Evolutionary conservation across 2,888 invertebrate species (phyloP), one percentile per base, ranked within the genome.

Genomic region (Rugalucina vietnamica): DNA sequence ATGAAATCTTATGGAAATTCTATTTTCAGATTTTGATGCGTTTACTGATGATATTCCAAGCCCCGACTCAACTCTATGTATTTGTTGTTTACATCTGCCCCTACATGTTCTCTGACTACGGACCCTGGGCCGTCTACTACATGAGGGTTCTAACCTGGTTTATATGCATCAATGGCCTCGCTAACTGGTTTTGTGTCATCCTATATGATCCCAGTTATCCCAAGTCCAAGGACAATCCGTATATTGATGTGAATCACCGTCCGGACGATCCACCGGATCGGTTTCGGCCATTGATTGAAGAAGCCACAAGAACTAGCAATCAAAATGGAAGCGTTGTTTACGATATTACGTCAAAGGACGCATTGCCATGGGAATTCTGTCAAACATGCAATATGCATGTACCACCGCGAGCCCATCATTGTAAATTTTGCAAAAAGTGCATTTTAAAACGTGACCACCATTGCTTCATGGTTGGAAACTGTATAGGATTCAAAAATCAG

Each of bases 371-470:
- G 91, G 82, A 87, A 24, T 91, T 81, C 75, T 93, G 93, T 77
- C 76, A 86, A 8, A 71, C 73, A 21, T 93, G 93, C 81, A 65
- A 89, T 34, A 82, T 90, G 81, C 81, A 87, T 49, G 81, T 86
- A 0, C 93, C 93, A 0, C 93, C 93, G 2, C 84, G 93, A 10
- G 79, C 92, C 10, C 91, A 92, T 78, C 93, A 93, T 80, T 93
- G 93, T 76, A 84, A 88, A 14, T 84, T 89, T 8, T 94, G 94
- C 85, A 76, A 89, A 57, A 85, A 71, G 32, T 94, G 94, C 84
- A 92, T 93, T n/a, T 80, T 94, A 27, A 92, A 93, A 73, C 85
- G 93, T 1, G 93, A 94, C 82, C 94, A 94, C 83, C 94, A 94
- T 81, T 94, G 94, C 73, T 92, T 88, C 72, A 88, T 93, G 86